Conservation (phyloP, 2,888 invertebrate species). For the Ectemnius cavifrons region DNA sequence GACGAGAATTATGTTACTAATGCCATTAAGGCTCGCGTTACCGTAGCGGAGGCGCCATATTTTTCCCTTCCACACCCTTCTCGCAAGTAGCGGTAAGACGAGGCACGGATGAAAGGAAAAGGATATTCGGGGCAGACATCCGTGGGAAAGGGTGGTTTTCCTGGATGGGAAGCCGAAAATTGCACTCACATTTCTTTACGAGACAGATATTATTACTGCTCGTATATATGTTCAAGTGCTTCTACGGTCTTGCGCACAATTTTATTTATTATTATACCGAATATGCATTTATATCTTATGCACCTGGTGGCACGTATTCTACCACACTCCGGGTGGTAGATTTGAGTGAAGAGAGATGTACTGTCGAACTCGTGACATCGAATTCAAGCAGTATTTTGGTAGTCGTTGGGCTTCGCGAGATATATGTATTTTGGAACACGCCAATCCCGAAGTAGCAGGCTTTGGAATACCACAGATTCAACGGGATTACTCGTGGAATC, state of each 20-base stretch:
- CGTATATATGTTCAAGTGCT: constrained; percentile 53
- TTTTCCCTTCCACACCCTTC: constrained; percentile 45
- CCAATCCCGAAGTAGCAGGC: too few relatives aligned
- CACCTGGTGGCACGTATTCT: constrained; percentile 43
- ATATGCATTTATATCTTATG: constrained; percentile 69
- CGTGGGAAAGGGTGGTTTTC: constrained; percentile 15
- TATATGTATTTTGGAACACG: background rate
- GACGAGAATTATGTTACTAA: constrained; percentile 65
- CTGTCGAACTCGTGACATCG: too few relatives aligned
- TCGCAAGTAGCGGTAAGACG: constrained; percentile 11
- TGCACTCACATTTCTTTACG: constrained; percentile 71
- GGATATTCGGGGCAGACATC: background rate
- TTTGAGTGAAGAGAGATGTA: too few relatives aligned
- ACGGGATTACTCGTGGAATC: too few relatives aligned
- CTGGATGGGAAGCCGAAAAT: constrained; percentile 65
- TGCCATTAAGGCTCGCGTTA: constrained; percentile 63
- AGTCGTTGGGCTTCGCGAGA: background rate
- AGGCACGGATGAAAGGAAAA: constrained; percentile 31
- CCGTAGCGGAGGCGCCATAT: constrained; percentile 55
- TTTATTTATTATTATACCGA: constrained; percentile 66
- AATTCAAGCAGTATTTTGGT: background rate
- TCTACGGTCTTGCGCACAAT: constrained; percentile 56
- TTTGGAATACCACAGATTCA: too few relatives aligned
- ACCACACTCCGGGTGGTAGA: background rate
- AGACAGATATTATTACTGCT: constrained; percentile 71